Base-by-base conservation (phyloP, 2,888 invertebrate species). In the Macropis europaea region DNA sequence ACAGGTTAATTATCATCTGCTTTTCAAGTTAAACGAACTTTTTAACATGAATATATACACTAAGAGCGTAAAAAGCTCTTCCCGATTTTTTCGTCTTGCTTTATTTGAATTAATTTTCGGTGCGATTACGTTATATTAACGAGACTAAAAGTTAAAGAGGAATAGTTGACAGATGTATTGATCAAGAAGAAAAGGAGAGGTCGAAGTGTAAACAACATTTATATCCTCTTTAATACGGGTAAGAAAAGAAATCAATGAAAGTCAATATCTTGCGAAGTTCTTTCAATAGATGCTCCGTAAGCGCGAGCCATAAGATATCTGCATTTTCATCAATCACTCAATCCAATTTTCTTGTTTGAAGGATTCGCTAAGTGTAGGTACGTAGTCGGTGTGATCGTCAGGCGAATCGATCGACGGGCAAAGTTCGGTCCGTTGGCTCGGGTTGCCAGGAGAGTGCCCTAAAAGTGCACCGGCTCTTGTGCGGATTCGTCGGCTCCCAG, bases 401-500 rank as follows among this genome's bases (percentile, higher is more conserved):
- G 34, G 17, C 24, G 61, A 54, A 76, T 79, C 80, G 81, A 81
- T 75, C 62, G 75, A 42, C 53, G 17, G 42, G n/a, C 38, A 36
- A 71, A 56, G 64, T 66, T 63, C 26, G 24, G 54, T 32, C 48
- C 38, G 67, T 48, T 69, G 67, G 59, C 73, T 81, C 82, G 71
- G 48, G 61, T 81, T 79, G 75, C 80, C 59, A 68, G 62, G 52
- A 77, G 66, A 82, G 84, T 77, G 84, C 88, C 88, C 86, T 87
- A 88, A 88, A 88, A 88, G 87, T 87, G 88, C 87, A 69, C 72
- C 77, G 75, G 85, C 85, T 83, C 80, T 88, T 88, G 84, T 87
- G 86, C 79, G 88, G 88, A 88, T 88, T 87, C 88, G 60, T 76
- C 81, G 71, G 53, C 79, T 67, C 73, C 66, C 57, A 84, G 86